A percentile compares a stretch with the other conserved stretches of the same genome.
Evolutionary conservation across 2,113 vertebrate genomes (phyloP).

Genomic region (Zosterops hypoxanthus): DNA sequence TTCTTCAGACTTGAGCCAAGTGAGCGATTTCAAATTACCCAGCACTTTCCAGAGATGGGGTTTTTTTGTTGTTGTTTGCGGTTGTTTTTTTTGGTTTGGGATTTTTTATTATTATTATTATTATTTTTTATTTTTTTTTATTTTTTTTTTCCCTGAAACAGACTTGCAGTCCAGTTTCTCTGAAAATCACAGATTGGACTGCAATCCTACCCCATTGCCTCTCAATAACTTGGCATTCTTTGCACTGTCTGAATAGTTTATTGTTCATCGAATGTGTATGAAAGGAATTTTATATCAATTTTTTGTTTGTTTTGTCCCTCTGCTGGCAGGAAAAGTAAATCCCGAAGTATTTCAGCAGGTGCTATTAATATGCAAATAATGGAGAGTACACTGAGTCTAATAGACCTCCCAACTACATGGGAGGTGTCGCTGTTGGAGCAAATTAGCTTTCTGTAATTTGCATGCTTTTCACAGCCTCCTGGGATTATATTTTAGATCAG

Average conservation of each 20-base stretch:
- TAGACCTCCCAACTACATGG: constrained; percentile 81
- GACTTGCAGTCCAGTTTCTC: constrained; percentile 12
- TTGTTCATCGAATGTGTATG: constrained; percentile 53
- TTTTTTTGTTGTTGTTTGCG: background rate
- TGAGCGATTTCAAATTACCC: constrained; percentile 29
- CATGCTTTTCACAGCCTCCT: constrained; percentile 78
- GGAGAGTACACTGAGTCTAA: constrained; percentile 75
- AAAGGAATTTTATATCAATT: constrained; percentile 67
- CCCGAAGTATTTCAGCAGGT: constrained; percentile 81
- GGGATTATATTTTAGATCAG: constrained; percentile 82
- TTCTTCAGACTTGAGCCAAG: constrained; percentile 43
- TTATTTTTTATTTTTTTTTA: no score
- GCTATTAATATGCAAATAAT: constrained; percentile 85
- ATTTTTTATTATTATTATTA: no score
- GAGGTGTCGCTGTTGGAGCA: constrained; percentile 80
- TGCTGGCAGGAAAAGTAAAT: constrained; percentile 78
- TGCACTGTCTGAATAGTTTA: constrained; percentile 49
- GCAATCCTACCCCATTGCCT: background rate
- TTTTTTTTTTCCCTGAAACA: background rate
- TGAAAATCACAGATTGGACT: constrained; percentile 34
- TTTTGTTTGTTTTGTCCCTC: constrained; percentile 73
- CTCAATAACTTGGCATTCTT: constrained; percentile 49
- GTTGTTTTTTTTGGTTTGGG: background rate
- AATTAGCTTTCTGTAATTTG: constrained; percentile 83
- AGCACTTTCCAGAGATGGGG: constrained; percentile 16